Base-by-base conservation (phyloP, 2,888 invertebrate genomes). In the Lottia scabra region DNA sequence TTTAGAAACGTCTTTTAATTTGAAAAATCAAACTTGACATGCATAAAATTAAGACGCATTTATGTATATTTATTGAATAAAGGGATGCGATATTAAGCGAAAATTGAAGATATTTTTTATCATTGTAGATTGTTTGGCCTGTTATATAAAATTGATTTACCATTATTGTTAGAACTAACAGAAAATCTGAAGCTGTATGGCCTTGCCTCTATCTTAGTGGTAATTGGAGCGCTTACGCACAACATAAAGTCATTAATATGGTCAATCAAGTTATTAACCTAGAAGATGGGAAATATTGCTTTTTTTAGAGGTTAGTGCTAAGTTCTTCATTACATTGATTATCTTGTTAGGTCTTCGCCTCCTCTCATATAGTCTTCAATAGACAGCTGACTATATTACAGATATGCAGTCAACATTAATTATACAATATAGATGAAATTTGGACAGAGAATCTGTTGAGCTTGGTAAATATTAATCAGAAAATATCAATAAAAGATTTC, bases 171-270 rank as follows among this genome's bases (percentile, higher is more conserved):
- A 64, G 43, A 64, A 63, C 6, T 30, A 46, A 45, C 19, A 16
- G 63, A 30, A 45, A 63, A 63, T 63, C 63, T 44, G 45, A 63
- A 44, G 45, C 46, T 27, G 64, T 63, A 26, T 30, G 46, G 45
- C 45, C 43, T 23, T 38, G 43, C 30, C 45, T 38, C 63, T 70
- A 27, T 44, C 44, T 62, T 38, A 26, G 27, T 45, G 45, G 63
- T 70, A 70, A 70, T 70, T 64, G 70, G 63, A 64, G 64, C 63
- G 64, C 64, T 70, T 70, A 70, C 70, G 64, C 70, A 70, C 63
- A 70, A 44, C 64, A 19, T 48, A 30, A 45, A 23, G 64, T 70
- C 70, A 70, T 70, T 70, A 70, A 70, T 70, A 70, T 30, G 27
- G 44, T 64, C 70, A 64, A 70, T 70, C 70, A 64, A 70, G 70